Percentiles rank a stretch among this genome's conserved stretches.
These are phyloP conservation scores for Campylomormyrus numenius DNA, from an alignment of 2,113 vertebrate species.

Conservation along the genomic window DNA sequence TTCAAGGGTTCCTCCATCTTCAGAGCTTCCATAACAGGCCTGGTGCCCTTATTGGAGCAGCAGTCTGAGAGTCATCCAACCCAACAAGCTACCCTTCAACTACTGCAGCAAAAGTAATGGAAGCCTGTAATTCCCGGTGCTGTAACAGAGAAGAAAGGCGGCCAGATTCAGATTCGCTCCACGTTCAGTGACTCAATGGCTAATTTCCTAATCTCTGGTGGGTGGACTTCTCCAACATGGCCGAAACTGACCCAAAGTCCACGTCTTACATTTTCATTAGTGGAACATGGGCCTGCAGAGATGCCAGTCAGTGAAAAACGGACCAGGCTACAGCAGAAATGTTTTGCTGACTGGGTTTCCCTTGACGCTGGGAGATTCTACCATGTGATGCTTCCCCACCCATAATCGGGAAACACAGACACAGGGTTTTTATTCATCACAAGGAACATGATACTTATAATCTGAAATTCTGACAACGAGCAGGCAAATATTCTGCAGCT, in stretches of 20 bases:
- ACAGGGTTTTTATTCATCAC: background rate
- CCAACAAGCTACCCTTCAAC: slow-evolving; percentile 14
- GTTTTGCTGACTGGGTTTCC: background rate
- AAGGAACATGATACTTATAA: background rate
- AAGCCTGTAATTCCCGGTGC: slow-evolving; percentile 20
- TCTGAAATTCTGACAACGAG: background rate
- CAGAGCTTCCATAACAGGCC: background rate
- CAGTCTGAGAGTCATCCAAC: background rate
- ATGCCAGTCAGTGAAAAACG: background rate
- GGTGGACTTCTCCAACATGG: background rate
- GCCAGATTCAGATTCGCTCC: background rate
- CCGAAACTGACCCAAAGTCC: background rate
- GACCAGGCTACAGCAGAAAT: background rate
- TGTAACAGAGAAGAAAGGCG: background rate
- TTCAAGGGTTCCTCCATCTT: background rate
- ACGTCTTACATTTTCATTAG: slow-evolving; percentile 6
- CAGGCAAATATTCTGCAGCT: background rate
- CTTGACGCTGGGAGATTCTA: background rate
- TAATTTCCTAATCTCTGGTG: background rate
- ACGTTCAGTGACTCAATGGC: background rate
- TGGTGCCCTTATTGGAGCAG: slow-evolving; percentile 9
- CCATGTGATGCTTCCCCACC: background rate
- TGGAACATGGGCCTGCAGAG: background rate
- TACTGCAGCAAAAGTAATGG: background rate
- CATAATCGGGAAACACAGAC: background rate